A percentile compares a stretch with the other conserved stretches of the same genome.
These are phyloP conservation scores for Peromyscus polionotus DNA, from an alignment of 2,113 vertebrate species.

Conservation along the genomic window DNA sequence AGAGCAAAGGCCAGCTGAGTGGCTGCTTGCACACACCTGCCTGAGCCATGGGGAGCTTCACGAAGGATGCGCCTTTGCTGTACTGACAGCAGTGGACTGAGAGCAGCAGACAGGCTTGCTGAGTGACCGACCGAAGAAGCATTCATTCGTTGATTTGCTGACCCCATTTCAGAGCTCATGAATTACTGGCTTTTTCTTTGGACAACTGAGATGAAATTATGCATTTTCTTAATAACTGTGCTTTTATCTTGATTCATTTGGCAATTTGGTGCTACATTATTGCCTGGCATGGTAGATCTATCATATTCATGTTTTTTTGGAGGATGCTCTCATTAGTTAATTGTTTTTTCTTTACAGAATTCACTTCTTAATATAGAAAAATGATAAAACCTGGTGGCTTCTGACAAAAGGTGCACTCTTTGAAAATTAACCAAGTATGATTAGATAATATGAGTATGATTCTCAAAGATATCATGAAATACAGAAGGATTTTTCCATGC, in stretches of 20 bases:
- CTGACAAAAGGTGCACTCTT: neutral
- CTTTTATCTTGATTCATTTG: neutral
- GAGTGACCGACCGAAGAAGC: neutral
- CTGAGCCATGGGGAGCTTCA: neutral
- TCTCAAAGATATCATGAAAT: slow-evolving; percentile 31
- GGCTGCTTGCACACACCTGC: neutral
- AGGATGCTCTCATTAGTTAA: neutral
- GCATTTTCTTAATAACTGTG: neutral
- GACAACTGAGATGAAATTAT: neutral
- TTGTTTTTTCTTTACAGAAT: neutral
- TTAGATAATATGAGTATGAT: slow-evolving; percentile 31
- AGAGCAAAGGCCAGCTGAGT: neutral
- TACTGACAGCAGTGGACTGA: neutral
- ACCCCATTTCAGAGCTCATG: neutral
- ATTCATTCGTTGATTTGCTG: neutral
- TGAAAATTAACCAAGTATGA: neutral
- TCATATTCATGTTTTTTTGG: neutral
- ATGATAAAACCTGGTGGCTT: neutral
- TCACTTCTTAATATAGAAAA: slow-evolving; percentile 7
- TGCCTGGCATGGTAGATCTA: neutral
- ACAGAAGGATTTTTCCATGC: neutral
- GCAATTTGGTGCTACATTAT: neutral
- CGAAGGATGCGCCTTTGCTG: neutral
- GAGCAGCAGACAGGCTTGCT: neutral
- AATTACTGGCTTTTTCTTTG: neutral